Conservation (phyloP, 2,113 vertebrate species). For the Zeus faber region DNA sequence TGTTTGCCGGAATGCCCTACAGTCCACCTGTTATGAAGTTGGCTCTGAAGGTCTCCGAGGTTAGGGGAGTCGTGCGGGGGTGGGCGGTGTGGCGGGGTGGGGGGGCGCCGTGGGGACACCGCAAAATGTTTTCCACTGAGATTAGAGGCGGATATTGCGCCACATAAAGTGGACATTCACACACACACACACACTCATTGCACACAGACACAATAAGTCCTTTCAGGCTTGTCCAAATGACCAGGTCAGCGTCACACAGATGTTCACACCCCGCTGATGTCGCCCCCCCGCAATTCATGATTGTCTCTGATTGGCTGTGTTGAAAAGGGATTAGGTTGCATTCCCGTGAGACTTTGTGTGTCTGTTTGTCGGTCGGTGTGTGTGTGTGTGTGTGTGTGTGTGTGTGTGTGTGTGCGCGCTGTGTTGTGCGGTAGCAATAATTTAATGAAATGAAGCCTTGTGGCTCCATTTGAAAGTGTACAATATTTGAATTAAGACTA, state of each 20-base stretch:
- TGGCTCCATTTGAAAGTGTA: constrained; percentile 15
- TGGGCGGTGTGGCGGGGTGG: constrained; percentile 1
- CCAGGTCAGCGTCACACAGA: constrained; percentile 53
- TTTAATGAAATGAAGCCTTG: constrained; percentile 37
- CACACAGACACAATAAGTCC: constrained; percentile 6
- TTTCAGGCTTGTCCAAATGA: constrained; percentile 51
- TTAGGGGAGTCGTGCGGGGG: constrained; percentile 19
- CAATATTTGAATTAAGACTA: constrained; percentile 49
- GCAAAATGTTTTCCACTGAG: constrained; percentile 29
- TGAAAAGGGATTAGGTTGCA: constrained; percentile 41
- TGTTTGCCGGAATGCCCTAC: constrained; percentile 52
- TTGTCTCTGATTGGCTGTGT: constrained; percentile 48
- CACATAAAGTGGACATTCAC: constrained; percentile 2
- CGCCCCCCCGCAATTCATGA: constrained; percentile 25
- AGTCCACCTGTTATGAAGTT: constrained; percentile 57
- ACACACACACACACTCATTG: constrained; percentile 9
- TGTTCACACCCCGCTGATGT: constrained; percentile 47
- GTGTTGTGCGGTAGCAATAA: constrained; percentile 28
- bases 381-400: constrained; percentile 12
- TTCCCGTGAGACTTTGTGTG: constrained; percentile 25
- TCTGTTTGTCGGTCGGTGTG: not conserved
- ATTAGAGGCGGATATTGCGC: constrained; percentile 33
- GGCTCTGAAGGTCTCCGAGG: constrained; percentile 46
- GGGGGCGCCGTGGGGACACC: too few species aligned
- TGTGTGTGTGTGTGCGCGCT: constrained; percentile 14